These are phyloP conservation scores for Hyles euphorbiae DNA, from an alignment of 1,140 invertebrate species.

Conservation along the genomic window DNA sequence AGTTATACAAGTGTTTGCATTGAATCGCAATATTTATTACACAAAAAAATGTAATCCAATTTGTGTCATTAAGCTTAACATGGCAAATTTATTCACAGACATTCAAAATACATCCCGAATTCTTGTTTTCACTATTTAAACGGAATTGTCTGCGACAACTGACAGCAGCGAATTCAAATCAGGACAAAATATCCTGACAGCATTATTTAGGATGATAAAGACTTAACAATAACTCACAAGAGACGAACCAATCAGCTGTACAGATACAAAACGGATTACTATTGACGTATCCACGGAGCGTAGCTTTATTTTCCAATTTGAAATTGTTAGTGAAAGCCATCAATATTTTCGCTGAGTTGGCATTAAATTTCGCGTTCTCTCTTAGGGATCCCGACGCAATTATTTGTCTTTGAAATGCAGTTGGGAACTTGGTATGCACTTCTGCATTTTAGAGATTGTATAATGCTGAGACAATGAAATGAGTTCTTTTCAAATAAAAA, in stretches of 20 bases:
- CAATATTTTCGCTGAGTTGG: slow-evolving; percentile 38
- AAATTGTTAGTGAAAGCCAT: slow-evolving; percentile 10
- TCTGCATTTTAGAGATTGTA: slow-evolving; percentile 35
- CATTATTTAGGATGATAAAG: slow-evolving; percentile 5
- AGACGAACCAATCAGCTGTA: slow-evolving; percentile 4
- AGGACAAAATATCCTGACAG: not conserved
- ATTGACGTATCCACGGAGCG: too few species aligned
- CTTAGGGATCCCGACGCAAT: slow-evolving; percentile 39
- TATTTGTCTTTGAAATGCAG: slow-evolving; percentile 59
- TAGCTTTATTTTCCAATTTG: too few species aligned
- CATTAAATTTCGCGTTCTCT: slow-evolving; percentile 47
- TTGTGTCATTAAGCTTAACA: too few species aligned
- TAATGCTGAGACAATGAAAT: slow-evolving; percentile 36
- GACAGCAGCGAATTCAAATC: slow-evolving; percentile 4
- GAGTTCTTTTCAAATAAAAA: slow-evolving; percentile 3
- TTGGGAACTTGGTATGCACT: slow-evolving; percentile 44
- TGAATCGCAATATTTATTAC: too few species aligned
- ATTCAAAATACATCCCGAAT: too few species aligned
- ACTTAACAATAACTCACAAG: slow-evolving; percentile 1
- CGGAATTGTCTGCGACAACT: not conserved
- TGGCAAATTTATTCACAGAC: too few species aligned
- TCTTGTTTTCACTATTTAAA: too few species aligned
- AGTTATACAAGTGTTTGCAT: too few species aligned
- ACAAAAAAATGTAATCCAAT: too few species aligned
- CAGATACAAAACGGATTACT: not conserved